Evolutionary conservation across 2,888 invertebrate species (phyloP), one percentile per base, ranked within the genome.

Genomic region (Choristoneura rosaceana): DNA sequence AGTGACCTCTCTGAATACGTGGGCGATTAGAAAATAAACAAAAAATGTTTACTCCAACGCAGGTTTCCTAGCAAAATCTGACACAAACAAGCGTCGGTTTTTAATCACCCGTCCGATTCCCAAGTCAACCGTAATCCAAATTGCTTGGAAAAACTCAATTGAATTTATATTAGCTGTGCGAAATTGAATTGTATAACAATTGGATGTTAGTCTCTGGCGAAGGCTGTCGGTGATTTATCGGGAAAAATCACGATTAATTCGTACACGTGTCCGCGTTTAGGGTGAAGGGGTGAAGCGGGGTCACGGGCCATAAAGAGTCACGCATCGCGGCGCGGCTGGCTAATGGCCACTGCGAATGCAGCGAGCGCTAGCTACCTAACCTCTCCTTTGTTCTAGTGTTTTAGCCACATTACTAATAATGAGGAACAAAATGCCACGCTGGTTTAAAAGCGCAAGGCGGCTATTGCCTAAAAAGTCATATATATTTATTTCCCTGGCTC

Each of bases 221-320:
- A 79, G 74, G 63, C 34, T n/a, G 58, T 33, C 68, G 15, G 77
- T 78, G 79, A 82, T 81, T 79, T 80, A 80, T 90, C 82, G 84
- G 84, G 83, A 92, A 91, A 91, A 92, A 90, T 89, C 84, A 80
- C 83, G 87, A 90, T 91, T 91, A 92, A 94, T 91, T 89, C 89
- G 84, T 87, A 87, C 92, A 92, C 93, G 92, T 93, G 93, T 90
- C 88, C 85, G 82, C 88, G 88, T 92, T 93, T 93, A 92, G 89
- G 84, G 85, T 80, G 85, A 89, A 92, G 87, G 91, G 92, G 89
- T 90, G 88, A 87, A 80, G 77, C 82, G 80, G 78, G 75, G 77
- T 73, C 73, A 73, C 73, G 73, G 73, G 73, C 69, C 69, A 73
- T 73, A 73, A 73, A 90, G 85, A 90, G 93, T 92, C 92, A 93